phyloP scores from a whole-genome alignment of 2,888 invertebrate species.

The Synanthedon vespiformis region DNA sequence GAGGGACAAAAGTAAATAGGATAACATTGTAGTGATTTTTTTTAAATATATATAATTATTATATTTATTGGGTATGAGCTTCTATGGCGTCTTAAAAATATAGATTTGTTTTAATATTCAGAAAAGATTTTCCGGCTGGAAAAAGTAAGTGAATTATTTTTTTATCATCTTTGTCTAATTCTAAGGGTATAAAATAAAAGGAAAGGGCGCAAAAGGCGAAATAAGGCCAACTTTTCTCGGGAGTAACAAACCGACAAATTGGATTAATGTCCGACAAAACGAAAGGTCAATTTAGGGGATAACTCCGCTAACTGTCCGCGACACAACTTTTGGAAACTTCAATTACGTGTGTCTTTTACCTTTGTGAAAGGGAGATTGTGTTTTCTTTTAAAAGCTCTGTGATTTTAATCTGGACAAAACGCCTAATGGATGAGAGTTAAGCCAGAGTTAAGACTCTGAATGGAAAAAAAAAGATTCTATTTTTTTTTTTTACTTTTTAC shows the following conservation, averaged over 20 bases:
- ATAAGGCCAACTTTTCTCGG: conserved; percentile 8
- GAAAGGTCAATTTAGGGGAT: conserved; percentile 10
- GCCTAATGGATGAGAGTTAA: no score
- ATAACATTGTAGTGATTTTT: no score
- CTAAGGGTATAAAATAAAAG: background rate
- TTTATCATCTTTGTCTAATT: background rate
- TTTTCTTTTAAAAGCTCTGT: background rate
- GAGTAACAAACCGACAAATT: conserved; percentile 21
- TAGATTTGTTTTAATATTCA: background rate
- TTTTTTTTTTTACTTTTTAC: no score
- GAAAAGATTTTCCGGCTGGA: background rate
- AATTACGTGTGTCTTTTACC: background rate
- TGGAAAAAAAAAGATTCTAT: no score
- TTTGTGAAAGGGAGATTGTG: background rate
- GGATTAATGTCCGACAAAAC: conserved; percentile 17
- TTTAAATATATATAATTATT: no score
- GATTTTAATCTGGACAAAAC: no score
- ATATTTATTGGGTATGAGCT: no score
- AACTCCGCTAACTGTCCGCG: background rate
- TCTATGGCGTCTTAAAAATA: no score
- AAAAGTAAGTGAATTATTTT: background rate
- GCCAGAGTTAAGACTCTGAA: no score
- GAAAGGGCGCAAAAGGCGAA: conserved; percentile 10
- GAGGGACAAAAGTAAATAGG: no score
- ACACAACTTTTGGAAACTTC: background rate